Conservation (phyloP, 2,113 vertebrate genomes). For the Leptosomus discolor region DNA sequence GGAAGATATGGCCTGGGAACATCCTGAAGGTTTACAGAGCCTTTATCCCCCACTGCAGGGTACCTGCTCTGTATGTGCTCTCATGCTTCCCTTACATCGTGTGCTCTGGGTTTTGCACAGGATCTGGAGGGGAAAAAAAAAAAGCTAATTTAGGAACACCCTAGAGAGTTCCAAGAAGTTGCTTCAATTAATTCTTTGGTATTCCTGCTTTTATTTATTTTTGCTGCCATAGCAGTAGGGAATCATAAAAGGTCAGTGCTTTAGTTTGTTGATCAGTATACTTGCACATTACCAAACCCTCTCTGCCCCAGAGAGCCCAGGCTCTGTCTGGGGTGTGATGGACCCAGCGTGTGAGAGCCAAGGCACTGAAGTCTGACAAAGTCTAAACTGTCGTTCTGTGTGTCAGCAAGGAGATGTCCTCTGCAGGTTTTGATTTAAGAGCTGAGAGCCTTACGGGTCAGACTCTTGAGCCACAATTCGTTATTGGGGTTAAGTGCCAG, state of each 20-base stretch:
- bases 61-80: background rate
- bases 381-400: background rate
- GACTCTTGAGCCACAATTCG: background rate
- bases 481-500: background rate
- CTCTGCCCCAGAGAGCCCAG: background rate
- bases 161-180: background rate
- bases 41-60: background rate
- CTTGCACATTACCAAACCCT: background rate
- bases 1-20: background rate
- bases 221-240: background rate
- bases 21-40: background rate
- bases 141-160: background rate
- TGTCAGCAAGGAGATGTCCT: background rate
- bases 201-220: background rate
- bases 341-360: background rate
- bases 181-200: background rate
- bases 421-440: background rate
- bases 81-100: rapidly evolving
- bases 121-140: background rate
- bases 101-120: background rate
- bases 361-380: rapidly evolving
- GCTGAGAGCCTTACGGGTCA: background rate
- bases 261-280: background rate
- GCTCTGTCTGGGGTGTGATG: background rate
- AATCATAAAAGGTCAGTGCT: background rate